Base-by-base conservation (phyloP, 1,140 invertebrate genomes). In the Drosophila leontia region DNA sequence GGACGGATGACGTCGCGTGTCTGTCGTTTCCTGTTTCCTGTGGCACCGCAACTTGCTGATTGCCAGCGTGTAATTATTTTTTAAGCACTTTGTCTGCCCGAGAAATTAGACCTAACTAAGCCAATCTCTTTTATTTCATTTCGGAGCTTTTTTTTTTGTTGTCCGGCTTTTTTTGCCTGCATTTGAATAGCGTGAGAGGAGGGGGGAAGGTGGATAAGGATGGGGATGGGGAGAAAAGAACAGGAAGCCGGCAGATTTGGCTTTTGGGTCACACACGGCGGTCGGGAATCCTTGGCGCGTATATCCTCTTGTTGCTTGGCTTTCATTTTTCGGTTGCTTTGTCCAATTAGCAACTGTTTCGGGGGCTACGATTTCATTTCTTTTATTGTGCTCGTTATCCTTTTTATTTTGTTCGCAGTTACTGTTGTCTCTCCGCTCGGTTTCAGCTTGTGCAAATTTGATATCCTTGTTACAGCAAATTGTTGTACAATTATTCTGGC, bases 321-420 rank as follows among this genome's bases (percentile, higher is more conserved):
- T 83, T 87, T 58, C 80, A 74, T 90, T 82, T 80, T 79, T 90
- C 56, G 85, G 78, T 71, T 82, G 85, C 85, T 90, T 91, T 90
- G 85, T 90, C 85, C 85, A 90, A 90, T 90, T 90, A 90, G 85
- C 88, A 90, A 90, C 85, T 74, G 86, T 90, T 91, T 88, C 53
- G 63, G 75, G 85, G 86, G 82, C 70, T 90, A 90, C 86, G 85
- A 82, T 90, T 90, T 90, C 85, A 91, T 85, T 90, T 90, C 85
- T 90, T 91, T 90, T 90, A 90, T 90, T 90, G 86, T 90, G 82
- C 86, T 90, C 85, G 85, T 90, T 90, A 90, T 90, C 85, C 85
- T 85, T 90, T 90, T 90, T 90, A 81, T 90, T 84, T 81, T 72
- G 59, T 51, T 37, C 65, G 53, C 35, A 51, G 48, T 48, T 34